Base-by-base conservation (phyloP, 1,140 invertebrate genomes). In the Megathymus violae region DNA sequence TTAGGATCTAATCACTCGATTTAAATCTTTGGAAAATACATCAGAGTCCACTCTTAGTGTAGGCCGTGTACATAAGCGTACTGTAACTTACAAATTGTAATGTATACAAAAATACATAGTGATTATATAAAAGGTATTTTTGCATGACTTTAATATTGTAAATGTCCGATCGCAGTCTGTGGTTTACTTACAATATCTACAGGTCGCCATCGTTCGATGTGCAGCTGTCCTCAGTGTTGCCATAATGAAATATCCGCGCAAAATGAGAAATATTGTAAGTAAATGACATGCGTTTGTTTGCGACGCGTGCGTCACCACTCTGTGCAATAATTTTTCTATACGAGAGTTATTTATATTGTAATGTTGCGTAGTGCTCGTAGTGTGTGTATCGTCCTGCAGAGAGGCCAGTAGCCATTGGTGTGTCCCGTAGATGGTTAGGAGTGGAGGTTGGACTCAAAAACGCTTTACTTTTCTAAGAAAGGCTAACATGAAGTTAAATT, bases 241-340 rank as follows among this genome's bases (percentile, higher is more conserved):
- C 16, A 16, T 16, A 15, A 14, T 44, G 13, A 19, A 44, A 41
- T 19, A 36, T 16, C n/a, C n/a, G n/a, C n/a, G n/a, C 14, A 43
- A 47, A 17, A 51, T 47, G 16, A 47, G 52, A 58, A 51, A 43
- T 34, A 54, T 48, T 40, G 62, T 68, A 64, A 73, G 67, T 66
- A 65, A 70, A 56, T 14, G 63, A 59, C 64, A 67, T 38, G 40
- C 48, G 40, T 52, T 63, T 60, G 43, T 68, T 64, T 40, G 56
- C 41, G 66, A 44, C 15, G 43, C 15, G 38, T 48, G 63, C 58
- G 48, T 36, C 41, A 59, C 38, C 38, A 58, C 43, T 65, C 41
- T 50, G 62, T 74, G 77, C 74, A 80, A 80, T 80, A 80, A 77
- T 54, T 80, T 79, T 79, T 76, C 72, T 80, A 76, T 74, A 70